Percentiles rank a stretch among this genome's conserved stretches.
Conservation (phyloP, 2,888 invertebrate species). For the Dryobota labecula region DNA sequence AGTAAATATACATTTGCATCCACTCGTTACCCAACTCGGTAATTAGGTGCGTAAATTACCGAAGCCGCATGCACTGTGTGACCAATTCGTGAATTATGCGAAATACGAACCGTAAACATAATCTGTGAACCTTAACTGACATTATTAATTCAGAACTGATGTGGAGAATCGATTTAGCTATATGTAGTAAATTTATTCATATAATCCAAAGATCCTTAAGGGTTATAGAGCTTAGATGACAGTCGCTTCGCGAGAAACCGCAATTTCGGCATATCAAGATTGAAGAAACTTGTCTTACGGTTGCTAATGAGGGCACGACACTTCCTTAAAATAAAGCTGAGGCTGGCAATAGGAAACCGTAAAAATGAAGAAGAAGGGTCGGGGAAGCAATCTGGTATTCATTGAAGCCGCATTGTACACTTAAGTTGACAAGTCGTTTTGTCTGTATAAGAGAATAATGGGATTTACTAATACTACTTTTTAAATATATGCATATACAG, state of each 20-base stretch:
- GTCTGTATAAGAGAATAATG: conserved; percentile 41
- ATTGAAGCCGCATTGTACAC: conserved; percentile 59
- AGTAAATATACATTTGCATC: conserved; percentile 55
- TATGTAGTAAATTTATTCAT: conserved; percentile 20
- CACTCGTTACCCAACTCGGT: conserved; percentile 51
- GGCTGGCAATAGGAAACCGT: conserved; percentile 61
- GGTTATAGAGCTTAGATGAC: conserved; percentile 21
- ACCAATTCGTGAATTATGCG: conserved; percentile 55
- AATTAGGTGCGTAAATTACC: conserved; percentile 61
- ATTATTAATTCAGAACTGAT: conserved; percentile 41
- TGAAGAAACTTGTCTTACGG: conserved; percentile 58
- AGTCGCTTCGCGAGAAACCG: conserved; percentile 38
- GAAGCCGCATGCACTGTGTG: conserved; percentile 46
- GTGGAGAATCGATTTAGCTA: conserved; percentile 19
- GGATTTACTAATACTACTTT: conserved; percentile 16
- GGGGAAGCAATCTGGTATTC: conserved; percentile 62
- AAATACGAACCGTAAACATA: conserved; percentile 56
- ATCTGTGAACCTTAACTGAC: conserved; percentile 47
- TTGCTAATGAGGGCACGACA: conserved; percentile 58
- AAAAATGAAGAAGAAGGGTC: conserved; percentile 61
- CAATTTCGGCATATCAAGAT: conserved; percentile 58
- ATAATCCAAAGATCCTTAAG: conserved; percentile 25
- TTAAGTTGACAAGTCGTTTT: conserved; percentile 53
- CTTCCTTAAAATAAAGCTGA: conserved; percentile 61
- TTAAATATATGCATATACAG: conserved; percentile 19